phyloP scores from a whole-genome alignment of 1,140 invertebrate genomes.

The Maconellicoccus hirsutus region DNA sequence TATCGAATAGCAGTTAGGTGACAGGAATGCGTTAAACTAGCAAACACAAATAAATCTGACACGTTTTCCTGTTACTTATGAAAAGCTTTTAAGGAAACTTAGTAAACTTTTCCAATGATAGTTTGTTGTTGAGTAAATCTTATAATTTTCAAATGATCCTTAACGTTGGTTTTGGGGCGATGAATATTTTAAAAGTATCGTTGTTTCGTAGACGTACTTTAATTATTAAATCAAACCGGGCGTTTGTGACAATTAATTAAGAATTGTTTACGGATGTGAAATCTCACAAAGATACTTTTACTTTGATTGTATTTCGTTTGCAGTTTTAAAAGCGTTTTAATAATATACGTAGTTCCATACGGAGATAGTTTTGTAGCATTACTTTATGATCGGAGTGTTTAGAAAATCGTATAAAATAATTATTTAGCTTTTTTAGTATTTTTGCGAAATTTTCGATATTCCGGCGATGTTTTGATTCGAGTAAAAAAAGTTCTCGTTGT shows the following conservation, averaged over 20 bases:
- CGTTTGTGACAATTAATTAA: not conserved
- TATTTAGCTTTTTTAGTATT: too few relatives aligned
- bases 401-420: too few relatives aligned
- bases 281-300: too few relatives aligned
- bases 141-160: conserved; percentile 10
- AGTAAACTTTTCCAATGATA: conserved; percentile 9
- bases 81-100: not conserved
- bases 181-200: not conserved
- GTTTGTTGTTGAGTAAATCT: not conserved
- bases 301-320: too few relatives aligned
- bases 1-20: not conserved
- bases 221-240: not conserved
- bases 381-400: too few relatives aligned
- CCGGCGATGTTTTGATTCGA: too few relatives aligned
- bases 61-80: not conserved
- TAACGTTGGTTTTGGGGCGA: not conserved
- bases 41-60: not conserved
- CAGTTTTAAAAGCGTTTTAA: too few relatives aligned
- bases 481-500: too few relatives aligned
- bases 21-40: not conserved
- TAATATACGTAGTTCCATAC: too few relatives aligned
- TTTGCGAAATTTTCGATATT: too few relatives aligned
- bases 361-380: too few relatives aligned
- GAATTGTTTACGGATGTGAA: not conserved
- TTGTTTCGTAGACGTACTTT: not conserved